Evolutionary conservation across 2,797 vertebrate genomes (phyloP).

Genomic region (Rhodeus uyekii): DNA sequence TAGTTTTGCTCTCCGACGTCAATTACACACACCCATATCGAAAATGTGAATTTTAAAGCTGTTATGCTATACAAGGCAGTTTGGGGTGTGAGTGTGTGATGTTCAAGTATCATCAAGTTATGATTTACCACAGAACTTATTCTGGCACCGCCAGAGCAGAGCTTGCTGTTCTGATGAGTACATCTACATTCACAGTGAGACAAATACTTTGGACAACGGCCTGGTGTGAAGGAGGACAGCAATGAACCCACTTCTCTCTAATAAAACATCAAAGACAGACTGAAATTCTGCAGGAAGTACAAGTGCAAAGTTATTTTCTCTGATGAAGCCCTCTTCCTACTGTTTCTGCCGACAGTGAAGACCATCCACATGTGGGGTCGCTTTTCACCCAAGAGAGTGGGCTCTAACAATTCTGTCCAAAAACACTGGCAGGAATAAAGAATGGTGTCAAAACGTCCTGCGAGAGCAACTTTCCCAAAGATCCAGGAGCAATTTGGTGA

Average conservation of each 20-base stretch:
- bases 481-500: too few relatives aligned
- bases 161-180: background rate
- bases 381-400: too few relatives aligned
- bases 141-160: background rate
- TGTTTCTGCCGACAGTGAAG: background rate
- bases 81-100: background rate
- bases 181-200: background rate
- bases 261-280: background rate
- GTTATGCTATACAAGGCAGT: background rate
- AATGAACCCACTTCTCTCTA: background rate
- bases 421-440: background rate
- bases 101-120: too few relatives aligned
- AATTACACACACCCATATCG: too few relatives aligned
- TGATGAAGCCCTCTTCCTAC: background rate
- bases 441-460: background rate
- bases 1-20: too few relatives aligned
- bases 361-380: too few relatives aligned
- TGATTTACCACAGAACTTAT: background rate
- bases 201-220: background rate
- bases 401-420: too few relatives aligned
- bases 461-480: background rate
- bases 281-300: background rate
- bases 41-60: too few relatives aligned
- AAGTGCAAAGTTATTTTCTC: background rate
- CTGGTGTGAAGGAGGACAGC: background rate